Percentiles rank a stretch among this genome's conserved stretches.
phyloP scores from a whole-genome alignment of 53 echinoderm and acorn worm species.

The Henricia sp. region DNA sequence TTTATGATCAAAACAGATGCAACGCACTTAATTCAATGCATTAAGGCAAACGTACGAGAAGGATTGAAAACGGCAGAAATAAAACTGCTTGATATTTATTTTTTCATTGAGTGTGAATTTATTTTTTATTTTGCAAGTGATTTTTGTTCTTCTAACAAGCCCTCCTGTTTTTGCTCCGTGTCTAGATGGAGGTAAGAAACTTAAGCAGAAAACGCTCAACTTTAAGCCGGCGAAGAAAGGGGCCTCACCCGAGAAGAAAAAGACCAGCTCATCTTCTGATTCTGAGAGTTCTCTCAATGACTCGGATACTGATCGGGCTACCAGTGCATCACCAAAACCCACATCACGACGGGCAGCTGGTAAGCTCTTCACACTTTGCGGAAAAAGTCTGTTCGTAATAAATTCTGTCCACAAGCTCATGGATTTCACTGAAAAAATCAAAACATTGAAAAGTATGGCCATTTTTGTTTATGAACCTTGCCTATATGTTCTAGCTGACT shows the following conservation, averaged over 20 bases:
- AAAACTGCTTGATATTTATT: too few species aligned
- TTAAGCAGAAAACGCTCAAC: slow-evolving; percentile 72
- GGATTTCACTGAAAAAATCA: neutral
- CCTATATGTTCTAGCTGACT: too few species aligned
- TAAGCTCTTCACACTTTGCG: neutral
- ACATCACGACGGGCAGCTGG: slow-evolving; percentile 30
- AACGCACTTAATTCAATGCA: neutral
- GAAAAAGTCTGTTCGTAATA: too few species aligned
- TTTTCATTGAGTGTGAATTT: too few species aligned
- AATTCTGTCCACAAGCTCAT: too few species aligned
- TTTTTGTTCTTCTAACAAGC: too few species aligned
- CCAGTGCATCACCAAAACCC: neutral
- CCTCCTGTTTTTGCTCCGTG: slow-evolving; percentile 35
- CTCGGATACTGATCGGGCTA: neutral
- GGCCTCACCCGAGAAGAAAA: slow-evolving; percentile 45
- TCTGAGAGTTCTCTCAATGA: slow-evolving; percentile 31
- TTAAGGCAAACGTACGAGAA: too few species aligned
- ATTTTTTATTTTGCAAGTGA: too few species aligned
- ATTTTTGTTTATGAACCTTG: neutral
- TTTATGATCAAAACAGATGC: neutral
- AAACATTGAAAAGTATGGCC: neutral
- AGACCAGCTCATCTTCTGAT: slow-evolving; percentile 36
- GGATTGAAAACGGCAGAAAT: too few species aligned
- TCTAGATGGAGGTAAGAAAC: slow-evolving; percentile 55
- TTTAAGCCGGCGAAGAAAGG: slow-evolving; percentile 77